Evolutionary conservation across 2,888 invertebrate species (phyloP), one percentile per base, ranked within the genome.

Genomic region (Portevinia maculata): DNA sequence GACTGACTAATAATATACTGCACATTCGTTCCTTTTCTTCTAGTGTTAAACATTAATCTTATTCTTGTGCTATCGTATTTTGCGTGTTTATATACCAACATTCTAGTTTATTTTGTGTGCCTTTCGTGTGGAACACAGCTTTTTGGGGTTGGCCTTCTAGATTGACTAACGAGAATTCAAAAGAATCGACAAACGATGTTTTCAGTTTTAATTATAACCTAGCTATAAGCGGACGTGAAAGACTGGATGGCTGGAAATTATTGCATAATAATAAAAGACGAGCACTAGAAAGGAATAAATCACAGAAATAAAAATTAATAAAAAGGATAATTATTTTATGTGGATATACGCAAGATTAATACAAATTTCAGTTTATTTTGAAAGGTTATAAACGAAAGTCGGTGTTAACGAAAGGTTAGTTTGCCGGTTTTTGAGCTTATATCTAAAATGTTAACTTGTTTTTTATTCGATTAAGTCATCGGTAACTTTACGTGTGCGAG

Each of bases 171-270:
- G 60, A 70, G 52, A 55, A 78, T 67, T 65, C 41, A 55, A 28
- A 64, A 52, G 48, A 78, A 71, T 67, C 73, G 76, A 52, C 59
- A 41, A 78, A 59, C 52, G 37, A 67, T 67, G 79, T 74, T 71
- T 87, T 90, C 86, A 90, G 89, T 89, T 89, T 88, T 87, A 86
- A 88, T 88, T 88, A 88, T 89, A 89, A 89, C 88, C 86, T 89
- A 89, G 88, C 87, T 86, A 87, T 87, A 87, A 88, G 88, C 88
- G 88, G 89, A 89, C 88, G 90, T 88, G 88, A 87, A 86, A 84
- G 74, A 88, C 89, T 90, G 89, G 90, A 90, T 90, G 90, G 90
- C 89, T 90, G 90, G 89, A 89, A 88, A 86, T 85, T 48, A 30
- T 74, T 86, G 85, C 64, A 74, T 64, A 79, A 79, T 13, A 34